Evolutionary conservation across 1,140 invertebrate genomes (phyloP), one percentile per base, ranked within the genome.

Genomic region (Drosophila triauraria): DNA sequence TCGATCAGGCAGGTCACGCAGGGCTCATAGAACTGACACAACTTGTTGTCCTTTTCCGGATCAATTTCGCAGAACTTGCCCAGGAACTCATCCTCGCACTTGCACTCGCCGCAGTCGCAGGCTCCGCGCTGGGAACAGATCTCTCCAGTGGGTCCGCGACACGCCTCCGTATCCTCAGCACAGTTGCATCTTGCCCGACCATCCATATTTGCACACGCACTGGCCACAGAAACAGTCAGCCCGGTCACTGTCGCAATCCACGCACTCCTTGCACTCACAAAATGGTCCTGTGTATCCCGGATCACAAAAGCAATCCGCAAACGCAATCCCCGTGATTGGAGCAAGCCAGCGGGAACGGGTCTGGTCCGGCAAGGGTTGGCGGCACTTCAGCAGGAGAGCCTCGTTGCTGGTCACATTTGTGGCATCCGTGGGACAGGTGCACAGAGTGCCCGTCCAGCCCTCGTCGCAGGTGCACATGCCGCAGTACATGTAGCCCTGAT

Each of bases 171-270:
- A 4, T 76, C 53, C 30, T 82, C 88, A 13, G 78, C 75, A 59
- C 91, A 92, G 43, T 92, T 92, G 60, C 91, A 92, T 3, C 67
- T 58, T 0, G 50, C 83, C 91, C 1, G 86, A 91, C 96, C 97
- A 98, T 40, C 95, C 96, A 13, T 94, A 88, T 10, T 95, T 93
- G 91, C 97, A 98, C 0, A 94, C 92, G 92, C 97, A 98, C 43
- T 94, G 92, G 0, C 97, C 97, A 91, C 97, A 98, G 13, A 94
- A 93, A 83, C 97, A 97, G 3, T 92, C 94, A 5, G 96, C 96
- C 48, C 95, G 94, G 35, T 94, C 93, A 4, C 80, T 80, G 17
- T 94, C 94, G 9, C 94, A 94, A 9, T 80, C 78, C 46, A 57
- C 17, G 40, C 94, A 95, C 12, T 91, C 71, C 25, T 91, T 91